Base-by-base conservation (phyloP, 2,797 vertebrate species). In the Phrynocephalus guinanensis region DNA sequence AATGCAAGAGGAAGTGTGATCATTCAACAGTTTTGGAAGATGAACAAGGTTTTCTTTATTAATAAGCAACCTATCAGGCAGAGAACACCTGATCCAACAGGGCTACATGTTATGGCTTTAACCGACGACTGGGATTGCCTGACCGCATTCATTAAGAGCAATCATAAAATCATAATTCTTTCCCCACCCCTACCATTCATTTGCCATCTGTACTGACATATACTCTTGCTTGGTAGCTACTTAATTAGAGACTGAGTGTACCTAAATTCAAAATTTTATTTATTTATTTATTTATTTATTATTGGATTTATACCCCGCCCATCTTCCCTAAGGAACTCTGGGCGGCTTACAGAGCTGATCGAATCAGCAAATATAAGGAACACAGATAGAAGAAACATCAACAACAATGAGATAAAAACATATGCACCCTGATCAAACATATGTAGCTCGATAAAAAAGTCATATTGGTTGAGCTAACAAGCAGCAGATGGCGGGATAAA, bases 31-130 rank as follows among this genome's bases (percentile, higher is more conserved):
- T 60, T 50, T 79, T 15, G 3, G 68, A 67, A 86, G 30, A 84
- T 87, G 48, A 87, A 79, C 75, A 56, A 30, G 66, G 28, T n/a
- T 86, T 82, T 56, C 15, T 30, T 87, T 89, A 33, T 56, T 66
- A 75, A 79, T 79, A 85, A 75, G 15, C 24, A 79, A 70, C 9
- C 10, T 66, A 70, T 22, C 48, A 78, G 13, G 22, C 79, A 90
- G 44, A 91, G 71, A 7, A 20, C 44, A 85, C 33, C 13, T 44
- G 6, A 71, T 44, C 73, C 70, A 80, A 26, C 22, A 71, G 1
- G 30, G 24, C 22, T 60, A n/a, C 86, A 48, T 13, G 30, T 75
- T 82, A 48, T 6, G 18, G 26, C 38, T 83, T 63, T 66, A 79
- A 86, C 56, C 33, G 38, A 56, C 44, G 5, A 5, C 9, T 24